Conservation (phyloP, 1,140 invertebrate species). For the Ptiloglossa arizonensis region DNA sequence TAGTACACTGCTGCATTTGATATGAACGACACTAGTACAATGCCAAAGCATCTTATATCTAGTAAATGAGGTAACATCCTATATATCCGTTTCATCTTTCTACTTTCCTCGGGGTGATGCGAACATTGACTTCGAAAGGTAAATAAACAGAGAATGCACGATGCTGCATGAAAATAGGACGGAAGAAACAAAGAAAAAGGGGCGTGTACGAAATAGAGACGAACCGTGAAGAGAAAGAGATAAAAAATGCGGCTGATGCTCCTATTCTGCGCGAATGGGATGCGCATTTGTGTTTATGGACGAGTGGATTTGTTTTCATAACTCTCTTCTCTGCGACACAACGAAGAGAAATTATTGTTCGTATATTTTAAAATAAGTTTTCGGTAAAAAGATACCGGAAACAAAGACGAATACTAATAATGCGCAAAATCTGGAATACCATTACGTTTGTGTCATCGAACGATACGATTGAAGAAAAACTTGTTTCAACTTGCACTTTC, state of each 20-base stretch:
- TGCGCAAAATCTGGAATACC: not conserved
- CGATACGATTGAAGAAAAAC: not conserved
- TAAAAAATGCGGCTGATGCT: not conserved
- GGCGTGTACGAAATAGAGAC: slow-evolving; percentile 2
- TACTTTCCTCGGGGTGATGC: not conserved
- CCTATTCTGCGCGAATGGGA: slow-evolving; percentile 1
- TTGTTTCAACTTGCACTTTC: not conserved
- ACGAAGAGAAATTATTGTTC: no score
- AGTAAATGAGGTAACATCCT: not conserved
- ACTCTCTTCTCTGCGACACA: no score
- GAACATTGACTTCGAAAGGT: not conserved
- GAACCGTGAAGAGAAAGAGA: not conserved
- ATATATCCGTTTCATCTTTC: not conserved
- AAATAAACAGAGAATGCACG: not conserved
- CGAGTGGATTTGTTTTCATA: not conserved
- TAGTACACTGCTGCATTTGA: not conserved
- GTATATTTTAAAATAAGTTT: no score
- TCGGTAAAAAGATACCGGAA: not conserved
- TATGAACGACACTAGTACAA: not conserved
- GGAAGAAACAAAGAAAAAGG: not conserved
- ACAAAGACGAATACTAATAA: no score
- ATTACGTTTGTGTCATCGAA: not conserved
- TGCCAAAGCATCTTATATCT: not conserved
- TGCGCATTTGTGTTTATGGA: not conserved
- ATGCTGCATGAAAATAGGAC: not conserved